Evolutionary conservation across 2,113 vertebrate genomes (phyloP).

Genomic region (Bettongia penicillata): DNA sequence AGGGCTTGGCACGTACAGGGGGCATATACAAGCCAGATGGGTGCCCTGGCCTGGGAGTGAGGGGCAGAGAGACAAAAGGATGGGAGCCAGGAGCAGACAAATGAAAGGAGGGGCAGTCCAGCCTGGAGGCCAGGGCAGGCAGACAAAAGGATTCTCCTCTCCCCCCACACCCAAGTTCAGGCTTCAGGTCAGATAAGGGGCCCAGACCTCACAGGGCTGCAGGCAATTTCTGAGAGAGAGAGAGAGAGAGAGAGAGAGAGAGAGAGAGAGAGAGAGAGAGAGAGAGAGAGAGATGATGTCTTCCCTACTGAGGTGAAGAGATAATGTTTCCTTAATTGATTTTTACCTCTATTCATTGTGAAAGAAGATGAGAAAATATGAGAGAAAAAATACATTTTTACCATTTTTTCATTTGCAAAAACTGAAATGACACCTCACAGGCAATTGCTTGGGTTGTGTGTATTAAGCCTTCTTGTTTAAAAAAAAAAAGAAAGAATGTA

Average conservation of each 20-base stretch:
- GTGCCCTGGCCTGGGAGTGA: too few species aligned
- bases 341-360: constrained; percentile 61
- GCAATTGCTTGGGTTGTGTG: constrained; percentile 3
- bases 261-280: not conserved
- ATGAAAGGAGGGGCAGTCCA: too few species aligned
- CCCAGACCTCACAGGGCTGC: not conserved
- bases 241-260: not conserved
- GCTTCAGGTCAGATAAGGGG: not conserved
- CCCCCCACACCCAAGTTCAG: not conserved
- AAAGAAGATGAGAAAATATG: constrained; percentile 53
- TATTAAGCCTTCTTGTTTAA: constrained; percentile 31
- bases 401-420: constrained; percentile 70
- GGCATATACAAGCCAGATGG: not conserved
- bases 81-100: too few species aligned
- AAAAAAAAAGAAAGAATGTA: not conserved
- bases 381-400: constrained; percentile 45
- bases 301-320: constrained; percentile 43
- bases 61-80: too few species aligned
- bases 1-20: not conserved
- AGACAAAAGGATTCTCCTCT: too few species aligned
- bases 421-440: constrained; percentile 52
- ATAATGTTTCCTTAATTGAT: constrained; percentile 73
- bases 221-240: not conserved
- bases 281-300: not conserved
- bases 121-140: too few species aligned